Evolutionary conservation across 2,888 invertebrate species (phyloP).

Genomic region (Andrena minutula): DNA sequence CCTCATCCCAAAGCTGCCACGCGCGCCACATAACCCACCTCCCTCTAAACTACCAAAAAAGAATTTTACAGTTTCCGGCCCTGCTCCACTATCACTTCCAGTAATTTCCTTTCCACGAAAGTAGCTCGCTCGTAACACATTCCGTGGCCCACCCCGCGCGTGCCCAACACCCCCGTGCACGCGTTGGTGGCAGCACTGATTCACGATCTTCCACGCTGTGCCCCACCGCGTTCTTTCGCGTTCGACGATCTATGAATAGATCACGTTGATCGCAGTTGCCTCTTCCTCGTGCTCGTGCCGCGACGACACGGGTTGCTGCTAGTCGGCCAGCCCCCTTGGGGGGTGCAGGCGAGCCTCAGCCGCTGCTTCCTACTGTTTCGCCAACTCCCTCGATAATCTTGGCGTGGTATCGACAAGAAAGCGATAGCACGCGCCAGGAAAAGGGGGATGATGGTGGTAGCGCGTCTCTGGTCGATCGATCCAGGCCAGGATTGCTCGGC

Average conservation of each 20-base stretch:
- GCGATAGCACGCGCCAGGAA: conserved; percentile 39
- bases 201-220: conserved; percentile 45
- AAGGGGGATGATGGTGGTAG: background rate
- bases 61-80: no score
- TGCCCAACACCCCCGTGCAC: background rate
- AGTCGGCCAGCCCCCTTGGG: background rate
- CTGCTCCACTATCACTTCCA: no score
- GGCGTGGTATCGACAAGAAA: conserved; percentile 48
- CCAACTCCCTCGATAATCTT: conserved; percentile 38
- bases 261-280: conserved; percentile 6
- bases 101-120: no score
- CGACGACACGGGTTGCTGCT: background rate
- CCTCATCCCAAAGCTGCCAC: no score
- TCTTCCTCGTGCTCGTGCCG: conserved; percentile 11
- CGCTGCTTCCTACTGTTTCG: conserved; percentile 6
- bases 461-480: conserved; percentile 60
- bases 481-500: conserved; percentile 58
- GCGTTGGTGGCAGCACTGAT: conserved; percentile 16
- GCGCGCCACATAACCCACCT: no score
- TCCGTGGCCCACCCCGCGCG: background rate
- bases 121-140: background rate
- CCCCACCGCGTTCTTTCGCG: conserved; percentile 53
- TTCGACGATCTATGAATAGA: conserved; percentile 54
- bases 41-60: no score
- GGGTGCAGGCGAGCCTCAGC: background rate